Conservation (phyloP, 64 coral and sea anemone species). For the Orbicella faveolata region DNA sequence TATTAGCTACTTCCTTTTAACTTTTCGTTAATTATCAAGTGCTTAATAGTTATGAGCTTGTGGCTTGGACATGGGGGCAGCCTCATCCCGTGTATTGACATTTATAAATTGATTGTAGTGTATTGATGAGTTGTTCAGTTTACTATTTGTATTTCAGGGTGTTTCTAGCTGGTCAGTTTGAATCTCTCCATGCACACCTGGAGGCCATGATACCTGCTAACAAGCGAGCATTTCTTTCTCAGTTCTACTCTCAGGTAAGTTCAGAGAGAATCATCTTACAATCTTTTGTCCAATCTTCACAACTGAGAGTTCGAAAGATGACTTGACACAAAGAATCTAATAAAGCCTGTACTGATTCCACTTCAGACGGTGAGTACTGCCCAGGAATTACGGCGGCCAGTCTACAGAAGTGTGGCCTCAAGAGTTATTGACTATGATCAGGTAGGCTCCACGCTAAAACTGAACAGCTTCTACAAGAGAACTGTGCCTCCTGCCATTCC, state of each 20-base stretch:
- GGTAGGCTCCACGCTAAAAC: slow-evolving; percentile 7
- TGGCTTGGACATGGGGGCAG: no score
- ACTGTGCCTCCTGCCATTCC: no score
- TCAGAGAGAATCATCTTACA: neutral
- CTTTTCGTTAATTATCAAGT: no score
- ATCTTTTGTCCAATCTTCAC: no score
- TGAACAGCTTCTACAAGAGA: no score
- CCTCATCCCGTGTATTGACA: no score
- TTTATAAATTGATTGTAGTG: no score
- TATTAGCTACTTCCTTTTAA: no score
- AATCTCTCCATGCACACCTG: slow-evolving; percentile 85
- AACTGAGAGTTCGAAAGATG: no score
- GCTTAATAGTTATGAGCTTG: no score
- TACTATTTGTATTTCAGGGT: slow-evolving; percentile 57
- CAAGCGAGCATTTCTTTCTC: slow-evolving; percentile 95
- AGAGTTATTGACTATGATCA: slow-evolving; percentile 90
- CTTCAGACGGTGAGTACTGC: slow-evolving; percentile 87
- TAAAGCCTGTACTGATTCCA: slow-evolving; percentile 13
- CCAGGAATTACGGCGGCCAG: slow-evolving; percentile 85
- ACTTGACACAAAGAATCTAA: no score
- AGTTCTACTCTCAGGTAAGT: slow-evolving; percentile 99
- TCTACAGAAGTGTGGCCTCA: slow-evolving; percentile 88
- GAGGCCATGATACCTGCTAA: slow-evolving; percentile 89
- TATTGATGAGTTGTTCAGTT: no score
- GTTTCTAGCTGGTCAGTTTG: slow-evolving; percentile 95